Percentiles rank a stretch among this genome's conserved stretches.
Conservation (phyloP, 2,888 invertebrate genomes). For the Drosophila stalkeri region DNA sequence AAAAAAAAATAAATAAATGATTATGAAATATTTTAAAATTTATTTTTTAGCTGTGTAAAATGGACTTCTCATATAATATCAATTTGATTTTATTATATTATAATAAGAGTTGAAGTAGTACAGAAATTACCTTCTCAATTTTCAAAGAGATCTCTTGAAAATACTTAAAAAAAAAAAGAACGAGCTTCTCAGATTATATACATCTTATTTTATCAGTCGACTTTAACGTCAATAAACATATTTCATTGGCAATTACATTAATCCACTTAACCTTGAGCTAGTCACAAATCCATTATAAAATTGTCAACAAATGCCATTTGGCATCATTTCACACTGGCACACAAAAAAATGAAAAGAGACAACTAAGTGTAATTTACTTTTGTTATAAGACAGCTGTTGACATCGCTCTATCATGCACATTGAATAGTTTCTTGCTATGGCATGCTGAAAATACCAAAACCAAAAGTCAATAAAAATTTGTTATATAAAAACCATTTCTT, state of each 20-base stretch:
- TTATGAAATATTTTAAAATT: no score
- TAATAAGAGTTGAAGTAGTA: neutral
- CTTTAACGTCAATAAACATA: neutral
- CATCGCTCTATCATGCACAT: constrained; percentile 29
- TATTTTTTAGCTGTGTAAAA: no score
- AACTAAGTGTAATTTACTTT: constrained; percentile 13
- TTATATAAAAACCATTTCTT: constrained; percentile 57
- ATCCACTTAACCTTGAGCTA: constrained; percentile 52
- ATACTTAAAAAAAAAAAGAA: neutral
- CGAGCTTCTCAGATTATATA: neutral
- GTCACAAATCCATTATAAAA: neutral
- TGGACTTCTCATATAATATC: no score
- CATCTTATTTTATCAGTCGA: neutral
- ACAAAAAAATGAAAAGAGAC: constrained; percentile 6
- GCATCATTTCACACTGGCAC: constrained; percentile 35
- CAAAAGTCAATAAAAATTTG: constrained; percentile 26
- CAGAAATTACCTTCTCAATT: neutral
- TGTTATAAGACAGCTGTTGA: constrained; percentile 31
- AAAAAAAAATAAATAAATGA: no score
- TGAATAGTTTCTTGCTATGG: constrained; percentile 1
- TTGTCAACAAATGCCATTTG: constrained; percentile 5
- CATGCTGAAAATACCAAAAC: constrained; percentile 30
- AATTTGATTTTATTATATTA: no score
- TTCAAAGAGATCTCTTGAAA: neutral
- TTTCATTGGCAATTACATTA: neutral